These are phyloP conservation scores for Dicentrarchus labrax DNA, from an alignment of 2,113 vertebrate genomes.

Conservation along the genomic window DNA sequence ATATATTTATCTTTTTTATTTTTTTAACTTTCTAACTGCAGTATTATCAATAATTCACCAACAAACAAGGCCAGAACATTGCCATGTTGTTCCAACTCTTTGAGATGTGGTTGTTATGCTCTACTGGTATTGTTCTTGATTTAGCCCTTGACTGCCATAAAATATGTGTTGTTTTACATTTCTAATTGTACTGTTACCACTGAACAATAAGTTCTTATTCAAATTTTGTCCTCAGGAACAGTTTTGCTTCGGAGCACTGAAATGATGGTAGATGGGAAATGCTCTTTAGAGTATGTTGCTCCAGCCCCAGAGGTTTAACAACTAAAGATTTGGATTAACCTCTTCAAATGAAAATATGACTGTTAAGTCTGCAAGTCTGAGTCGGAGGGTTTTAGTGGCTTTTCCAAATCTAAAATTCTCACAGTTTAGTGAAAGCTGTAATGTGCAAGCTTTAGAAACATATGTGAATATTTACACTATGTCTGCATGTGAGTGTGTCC, in stretches of 20 bases:
- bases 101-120: neutral
- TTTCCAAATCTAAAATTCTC: constrained; percentile 60
- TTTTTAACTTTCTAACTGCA: constrained; percentile 18
- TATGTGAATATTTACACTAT: constrained; percentile 16
- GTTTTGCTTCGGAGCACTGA: constrained; percentile 31
- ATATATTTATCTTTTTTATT: constrained; percentile 13
- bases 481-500: neutral
- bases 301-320: constrained; percentile 56
- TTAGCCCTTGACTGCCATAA: neutral
- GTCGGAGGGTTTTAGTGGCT: constrained; percentile 39
- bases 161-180: neutral
- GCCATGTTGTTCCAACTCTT: neutral
- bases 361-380: constrained; percentile 43
- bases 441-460: constrained; percentile 42
- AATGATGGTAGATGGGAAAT: constrained; percentile 31
- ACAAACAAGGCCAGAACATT: constrained; percentile 22
- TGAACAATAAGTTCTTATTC: constrained; percentile 6
- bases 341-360: constrained; percentile 63
- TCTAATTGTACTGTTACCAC: neutral
- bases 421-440: constrained; percentile 37
- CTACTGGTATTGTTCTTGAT: neutral
- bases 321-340: constrained; percentile 68
- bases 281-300: constrained; percentile 52
- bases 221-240: constrained; percentile 8
- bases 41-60: constrained; percentile 42